These are phyloP conservation scores for Leucoptera coffeella DNA, from an alignment of 2,888 invertebrate genomes.

Conservation along the genomic window DNA sequence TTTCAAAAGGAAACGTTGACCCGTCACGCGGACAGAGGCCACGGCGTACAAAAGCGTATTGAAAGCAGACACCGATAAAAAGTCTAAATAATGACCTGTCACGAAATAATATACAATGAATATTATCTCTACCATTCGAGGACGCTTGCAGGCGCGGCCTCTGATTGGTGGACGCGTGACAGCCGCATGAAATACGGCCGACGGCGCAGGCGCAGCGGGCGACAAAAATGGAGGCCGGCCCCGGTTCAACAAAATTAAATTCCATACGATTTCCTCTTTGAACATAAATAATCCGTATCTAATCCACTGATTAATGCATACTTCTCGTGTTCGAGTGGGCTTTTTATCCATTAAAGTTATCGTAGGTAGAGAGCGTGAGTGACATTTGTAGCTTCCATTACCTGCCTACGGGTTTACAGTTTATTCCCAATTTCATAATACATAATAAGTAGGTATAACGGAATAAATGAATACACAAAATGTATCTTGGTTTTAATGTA, in stretches of 20 bases:
- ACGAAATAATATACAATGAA: constrained; percentile 51
- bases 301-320: constrained; percentile 51
- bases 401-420: too few species aligned
- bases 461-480: too few species aligned
- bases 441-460: too few species aligned
- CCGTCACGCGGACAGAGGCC: constrained; percentile 12
- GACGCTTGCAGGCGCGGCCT: constrained; percentile 17
- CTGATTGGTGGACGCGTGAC: constrained; percentile 39
- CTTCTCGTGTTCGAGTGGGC: too few species aligned
- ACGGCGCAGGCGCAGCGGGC: constrained; percentile 41
- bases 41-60: constrained; percentile 20
- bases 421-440: too few species aligned
- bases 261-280: constrained; percentile 45
- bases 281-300: constrained; percentile 48
- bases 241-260: constrained; percentile 51
- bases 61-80: constrained; percentile 37
- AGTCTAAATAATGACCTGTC: constrained; percentile 50
- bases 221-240: constrained; percentile 34
- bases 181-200: constrained; percentile 45
- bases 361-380: too few species aligned
- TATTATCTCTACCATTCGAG: constrained; percentile 49
- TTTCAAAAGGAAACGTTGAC: constrained; percentile 11
- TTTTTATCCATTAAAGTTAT: too few species aligned
- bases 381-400: too few species aligned
- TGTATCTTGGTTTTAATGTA: too few species aligned